Conservation (phyloP, 1,140 invertebrate genomes). For the Akabosia matsudoensis region DNA sequence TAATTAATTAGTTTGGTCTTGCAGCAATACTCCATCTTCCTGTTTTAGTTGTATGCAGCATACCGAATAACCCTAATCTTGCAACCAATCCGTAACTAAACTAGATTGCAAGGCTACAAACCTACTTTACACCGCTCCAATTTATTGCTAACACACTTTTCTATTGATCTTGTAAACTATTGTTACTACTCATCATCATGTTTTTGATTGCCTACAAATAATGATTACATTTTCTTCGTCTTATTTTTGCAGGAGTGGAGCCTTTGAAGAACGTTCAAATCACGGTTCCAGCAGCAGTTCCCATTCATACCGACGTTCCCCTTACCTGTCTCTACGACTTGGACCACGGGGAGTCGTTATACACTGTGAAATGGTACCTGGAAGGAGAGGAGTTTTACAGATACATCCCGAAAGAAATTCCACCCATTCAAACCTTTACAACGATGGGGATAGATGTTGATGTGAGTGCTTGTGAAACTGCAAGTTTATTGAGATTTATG, state of each 20-base stretch:
- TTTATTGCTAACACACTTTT: no score
- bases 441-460: conserved; percentile 46
- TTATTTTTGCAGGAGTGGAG: conserved; percentile 45
- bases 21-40: no score
- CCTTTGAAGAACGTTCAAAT: conserved; percentile 48
- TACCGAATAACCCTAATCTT: no score
- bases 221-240: conserved; percentile 22
- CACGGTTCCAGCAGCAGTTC: conserved; percentile 45
- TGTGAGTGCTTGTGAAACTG: conserved; percentile 36
- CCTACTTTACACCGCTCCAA: no score
- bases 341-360: conserved; percentile 47
- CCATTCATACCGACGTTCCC: conserved; percentile 45
- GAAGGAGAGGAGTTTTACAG: conserved; percentile 48
- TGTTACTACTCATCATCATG: no score
- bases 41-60: no score
- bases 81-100: no score
- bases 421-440: conserved; percentile 41
- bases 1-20: conserved; percentile 15
- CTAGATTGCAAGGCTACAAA: no score
- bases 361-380: conserved; percentile 51
- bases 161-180: no score
- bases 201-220: no score
- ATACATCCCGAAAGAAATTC: conserved; percentile 43
- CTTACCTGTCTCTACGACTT: conserved; percentile 48
- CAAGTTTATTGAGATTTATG: background rate